phyloP scores from a whole-genome alignment of 2,888 invertebrate species.

The Plusia festucae region DNA sequence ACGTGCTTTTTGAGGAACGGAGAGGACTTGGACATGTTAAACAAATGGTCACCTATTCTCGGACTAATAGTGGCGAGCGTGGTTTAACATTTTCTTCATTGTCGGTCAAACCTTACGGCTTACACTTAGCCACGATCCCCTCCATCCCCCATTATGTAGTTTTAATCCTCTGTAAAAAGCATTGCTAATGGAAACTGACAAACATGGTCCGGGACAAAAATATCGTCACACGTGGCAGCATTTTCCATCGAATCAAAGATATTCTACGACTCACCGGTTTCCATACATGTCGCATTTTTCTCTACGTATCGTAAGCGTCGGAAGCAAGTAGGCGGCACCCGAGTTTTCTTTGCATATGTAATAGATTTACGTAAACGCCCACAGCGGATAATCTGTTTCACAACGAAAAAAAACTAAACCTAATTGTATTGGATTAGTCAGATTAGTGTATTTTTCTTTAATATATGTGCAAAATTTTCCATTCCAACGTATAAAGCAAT shows the following conservation, averaged over 20 bases:
- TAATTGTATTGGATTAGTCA: background rate
- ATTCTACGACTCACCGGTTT: background rate
- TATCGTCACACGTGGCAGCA: background rate
- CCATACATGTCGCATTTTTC: too few relatives aligned
- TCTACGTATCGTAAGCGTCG: background rate
- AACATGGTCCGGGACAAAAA: background rate
- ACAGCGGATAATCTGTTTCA: background rate
- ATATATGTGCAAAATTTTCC: background rate
- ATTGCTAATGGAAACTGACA: background rate
- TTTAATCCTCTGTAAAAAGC: background rate
- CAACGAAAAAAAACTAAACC: background rate
- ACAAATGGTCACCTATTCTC: too few relatives aligned
- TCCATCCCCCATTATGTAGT: background rate
- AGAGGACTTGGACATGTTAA: too few relatives aligned
- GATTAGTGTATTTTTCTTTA: background rate
- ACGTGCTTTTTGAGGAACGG: too few relatives aligned
- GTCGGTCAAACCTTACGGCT: too few relatives aligned
- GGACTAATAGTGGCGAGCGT: too few relatives aligned
- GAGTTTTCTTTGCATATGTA: background rate
- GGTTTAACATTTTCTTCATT: too few relatives aligned
- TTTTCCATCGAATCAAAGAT: background rate
- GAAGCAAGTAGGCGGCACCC: background rate
- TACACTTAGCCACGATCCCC: too few relatives aligned
- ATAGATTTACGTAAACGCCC: background rate
- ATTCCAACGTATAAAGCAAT: background rate